A percentile compares a stretch with the other conserved stretches of the same genome.
These are phyloP conservation scores for Ceratina australensis DNA, from an alignment of 1,140 invertebrate genomes.

Conservation along the genomic window DNA sequence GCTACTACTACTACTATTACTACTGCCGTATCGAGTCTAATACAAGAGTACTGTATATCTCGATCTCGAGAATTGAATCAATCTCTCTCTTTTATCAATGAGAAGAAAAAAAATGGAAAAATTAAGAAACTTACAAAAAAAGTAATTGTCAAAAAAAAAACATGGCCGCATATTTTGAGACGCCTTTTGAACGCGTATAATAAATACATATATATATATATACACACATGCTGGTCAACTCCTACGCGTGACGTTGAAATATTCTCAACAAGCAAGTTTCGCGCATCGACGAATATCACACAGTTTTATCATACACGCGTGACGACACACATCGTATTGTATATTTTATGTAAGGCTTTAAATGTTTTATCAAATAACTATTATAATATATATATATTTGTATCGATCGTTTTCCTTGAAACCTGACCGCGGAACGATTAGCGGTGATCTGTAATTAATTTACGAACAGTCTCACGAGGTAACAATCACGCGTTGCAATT, in stretches of 20 bases:
- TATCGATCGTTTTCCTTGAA: slow-evolving; percentile 66
- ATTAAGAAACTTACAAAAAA: slow-evolving; percentile 25
- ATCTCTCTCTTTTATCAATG: slow-evolving; percentile 1
- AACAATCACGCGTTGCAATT: neutral
- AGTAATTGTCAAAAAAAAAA: slow-evolving; percentile 30
- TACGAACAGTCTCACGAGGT: neutral
- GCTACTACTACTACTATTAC: no score
- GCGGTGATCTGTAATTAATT: slow-evolving; percentile 34
- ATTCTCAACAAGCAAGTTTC: neutral
- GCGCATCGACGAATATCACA: slow-evolving; percentile 7
- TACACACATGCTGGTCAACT: slow-evolving; percentile 18
- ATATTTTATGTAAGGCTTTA: slow-evolving; percentile 79
- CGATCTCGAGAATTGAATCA: slow-evolving; percentile 37
- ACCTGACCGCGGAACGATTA: slow-evolving; percentile 36
- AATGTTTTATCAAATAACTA: slow-evolving; percentile 78
- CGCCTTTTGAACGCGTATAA: slow-evolving; percentile 54
- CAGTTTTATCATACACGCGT: slow-evolving; percentile 54
- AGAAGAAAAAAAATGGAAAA: slow-evolving; percentile 25
- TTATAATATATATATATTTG: slow-evolving; percentile 78
- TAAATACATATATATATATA: slow-evolving; percentile 13
- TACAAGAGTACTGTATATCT: slow-evolving; percentile 36
- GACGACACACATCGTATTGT: slow-evolving; percentile 69
- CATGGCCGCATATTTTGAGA: slow-evolving; percentile 62
- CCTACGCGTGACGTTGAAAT: slow-evolving; percentile 32
- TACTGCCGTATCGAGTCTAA: no score